A percentile compares a stretch with the other conserved stretches of the same genome.
Evolutionary conservation across 1,140 invertebrate species (phyloP).

Genomic region (Diorhabda carinulata): DNA sequence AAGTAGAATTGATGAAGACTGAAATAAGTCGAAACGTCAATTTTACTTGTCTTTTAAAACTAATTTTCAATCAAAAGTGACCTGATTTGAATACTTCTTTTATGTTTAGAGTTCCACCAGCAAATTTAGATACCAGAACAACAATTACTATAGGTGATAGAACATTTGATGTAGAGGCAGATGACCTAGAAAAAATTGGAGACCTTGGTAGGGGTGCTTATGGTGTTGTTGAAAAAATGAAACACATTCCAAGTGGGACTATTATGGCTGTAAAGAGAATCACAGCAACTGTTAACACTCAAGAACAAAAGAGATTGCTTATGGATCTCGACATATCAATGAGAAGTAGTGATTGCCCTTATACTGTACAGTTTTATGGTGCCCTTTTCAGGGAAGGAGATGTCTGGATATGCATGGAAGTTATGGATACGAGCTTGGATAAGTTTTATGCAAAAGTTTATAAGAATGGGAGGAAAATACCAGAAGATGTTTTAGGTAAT

Average conservation of each 20-base stretch:
- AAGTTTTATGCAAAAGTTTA: conserved; percentile 90
- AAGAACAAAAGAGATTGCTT: conserved; percentile 87
- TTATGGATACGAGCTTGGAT: conserved; percentile 97
- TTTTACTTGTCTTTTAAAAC: too few relatives aligned
- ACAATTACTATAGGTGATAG: conserved; percentile 82
- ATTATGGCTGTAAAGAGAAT: conserved; percentile 90
- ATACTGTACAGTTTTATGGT: conserved; percentile 97
- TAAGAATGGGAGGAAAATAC: conserved; percentile 72
- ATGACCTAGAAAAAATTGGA: conserved; percentile 80
- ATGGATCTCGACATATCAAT: conserved; percentile 96
- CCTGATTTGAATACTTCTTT: background rate
- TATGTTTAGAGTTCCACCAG: conserved; percentile 63
- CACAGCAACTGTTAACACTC: conserved; percentile 76
- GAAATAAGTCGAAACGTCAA: too few relatives aligned
- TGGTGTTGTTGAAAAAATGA: conserved; percentile 95
- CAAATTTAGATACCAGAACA: conserved; percentile 79
- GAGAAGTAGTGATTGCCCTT: conserved; percentile 91
- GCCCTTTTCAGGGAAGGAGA: conserved; percentile 93
- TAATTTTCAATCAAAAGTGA: too few relatives aligned
- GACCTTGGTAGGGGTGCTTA: conserved; percentile 93
- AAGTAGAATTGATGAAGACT: too few relatives aligned
- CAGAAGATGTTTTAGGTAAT: conserved; percentile 89
- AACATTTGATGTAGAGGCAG: conserved; percentile 87
- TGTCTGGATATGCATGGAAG: conserved; percentile 99
- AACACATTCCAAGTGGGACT: conserved; percentile 80